Evolutionary conservation across 2,113 vertebrate species (phyloP).

Genomic region (Pteruthius melanotis): DNA sequence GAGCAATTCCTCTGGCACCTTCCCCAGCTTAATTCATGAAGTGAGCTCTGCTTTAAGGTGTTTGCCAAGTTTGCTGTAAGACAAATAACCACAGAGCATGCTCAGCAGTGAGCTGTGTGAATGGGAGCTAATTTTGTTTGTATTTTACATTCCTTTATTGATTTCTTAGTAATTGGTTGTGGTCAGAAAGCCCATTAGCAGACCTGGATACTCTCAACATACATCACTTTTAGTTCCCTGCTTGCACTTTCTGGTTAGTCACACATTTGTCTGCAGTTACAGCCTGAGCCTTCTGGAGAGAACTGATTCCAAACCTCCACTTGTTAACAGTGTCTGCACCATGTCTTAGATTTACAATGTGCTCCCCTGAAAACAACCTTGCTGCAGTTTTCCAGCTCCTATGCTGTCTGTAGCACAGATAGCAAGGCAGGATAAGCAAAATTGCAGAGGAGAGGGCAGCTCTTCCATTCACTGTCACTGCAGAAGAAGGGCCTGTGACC

Average conservation of each 20-base stretch:
- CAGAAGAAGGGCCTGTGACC: not conserved
- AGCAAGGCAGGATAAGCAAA: not conserved
- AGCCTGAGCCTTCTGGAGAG: not conserved
- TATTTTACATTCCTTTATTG: not conserved
- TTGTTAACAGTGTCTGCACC: not conserved
- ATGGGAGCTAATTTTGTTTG: not conserved
- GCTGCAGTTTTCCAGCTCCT: not conserved
- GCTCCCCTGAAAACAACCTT: not conserved
- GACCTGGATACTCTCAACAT: not conserved
- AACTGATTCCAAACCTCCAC: not conserved
- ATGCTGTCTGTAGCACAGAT: not conserved
- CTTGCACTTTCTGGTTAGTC: not conserved
- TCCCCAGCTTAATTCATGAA: not conserved
- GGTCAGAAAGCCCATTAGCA: not conserved
- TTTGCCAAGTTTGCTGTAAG: not conserved
- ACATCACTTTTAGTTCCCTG: not conserved
- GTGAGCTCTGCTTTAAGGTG: not conserved
- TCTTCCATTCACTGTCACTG: not conserved
- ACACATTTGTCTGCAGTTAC: not conserved
- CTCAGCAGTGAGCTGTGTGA: not conserved
- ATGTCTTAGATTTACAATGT: fast-evolving
- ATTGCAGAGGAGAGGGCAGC: not conserved
- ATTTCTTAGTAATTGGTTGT: not conserved
- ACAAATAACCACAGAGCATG: not conserved
- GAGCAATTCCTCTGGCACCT: not conserved